Base-by-base conservation (phyloP, 2,113 vertebrate genomes). In the Osmerus mordax region DNA sequence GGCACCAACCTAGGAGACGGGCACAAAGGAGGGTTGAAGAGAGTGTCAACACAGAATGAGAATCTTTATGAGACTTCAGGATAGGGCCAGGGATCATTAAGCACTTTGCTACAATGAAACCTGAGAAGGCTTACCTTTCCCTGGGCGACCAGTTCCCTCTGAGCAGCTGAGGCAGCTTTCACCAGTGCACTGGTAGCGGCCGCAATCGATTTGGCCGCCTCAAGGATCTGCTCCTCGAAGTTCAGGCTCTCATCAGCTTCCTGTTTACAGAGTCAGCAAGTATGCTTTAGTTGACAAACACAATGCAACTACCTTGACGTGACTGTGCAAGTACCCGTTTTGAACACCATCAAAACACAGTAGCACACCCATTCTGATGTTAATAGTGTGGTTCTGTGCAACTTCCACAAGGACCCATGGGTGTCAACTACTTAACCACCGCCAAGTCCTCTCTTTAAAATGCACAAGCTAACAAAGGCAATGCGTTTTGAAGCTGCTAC, bases 221-320 rank as follows among this genome's bases (percentile, higher is more conserved):
- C 97, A 66, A 99, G 84, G 75, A 99, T 99, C 88, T 99, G 97
- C 71, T 99, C 96, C 88, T 99, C 97, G 2, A 99, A 99, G 91
- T 99, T 96, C 82, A 99, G 87, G 83, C 95, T 98, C 89, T 99
- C 97, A 0, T 99, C 97, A 0, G 97, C 97, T 83, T 98, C 95
- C 97, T 99, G 89, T 77, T 78, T 13, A 74, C 0, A 66, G 21
- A 19, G 21, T 47, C 36, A 65, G 13, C 4, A 16, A n/a, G 29
- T 3, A 64, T 36, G 62, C 32, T 64, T 11, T 14, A 29, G 16
- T 41, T 16, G 7, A 3, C 11, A 64, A 64, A 36, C 36, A 51
- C 64, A 14, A 36, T 41, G 47, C 36, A 19, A 19, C 18, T 19
- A 21, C 11, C 15, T 9, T 18, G 13, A 65, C 7, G 32, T 4